A percentile compares a stretch with the other conserved stretches of the same genome.
Conservation (phyloP, 2,113 vertebrate species). For the Meleagris gallopavo region DNA sequence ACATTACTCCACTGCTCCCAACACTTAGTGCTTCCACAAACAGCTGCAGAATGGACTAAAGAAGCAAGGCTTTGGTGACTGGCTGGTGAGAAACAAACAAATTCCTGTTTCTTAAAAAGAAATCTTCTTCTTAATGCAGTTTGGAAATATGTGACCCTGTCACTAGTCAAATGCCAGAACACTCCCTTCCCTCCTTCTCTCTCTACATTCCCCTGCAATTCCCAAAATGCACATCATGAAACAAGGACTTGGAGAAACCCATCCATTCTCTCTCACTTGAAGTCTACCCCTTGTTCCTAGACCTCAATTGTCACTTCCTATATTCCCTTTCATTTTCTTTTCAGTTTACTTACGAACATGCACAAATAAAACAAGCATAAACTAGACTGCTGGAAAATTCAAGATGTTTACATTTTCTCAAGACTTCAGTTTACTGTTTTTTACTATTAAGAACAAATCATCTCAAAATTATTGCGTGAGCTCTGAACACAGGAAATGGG, state of each 20-base stretch:
- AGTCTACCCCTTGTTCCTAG: neutral
- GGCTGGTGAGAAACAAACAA: neutral
- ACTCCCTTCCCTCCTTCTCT: neutral
- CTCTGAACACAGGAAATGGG: neutral
- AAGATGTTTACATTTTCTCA: neutral
- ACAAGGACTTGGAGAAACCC: neutral
- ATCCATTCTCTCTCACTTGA: neutral
- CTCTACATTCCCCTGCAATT: neutral
- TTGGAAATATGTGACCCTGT: neutral
- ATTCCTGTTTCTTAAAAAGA: neutral
- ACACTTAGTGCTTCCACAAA: neutral
- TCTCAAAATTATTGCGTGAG: neutral
- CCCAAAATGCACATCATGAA: accelerated
- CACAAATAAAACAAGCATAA: neutral
- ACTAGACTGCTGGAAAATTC: neutral
- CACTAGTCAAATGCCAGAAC: neutral
- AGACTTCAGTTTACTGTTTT: neutral
- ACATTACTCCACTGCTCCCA: neutral
- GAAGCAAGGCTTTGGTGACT: neutral
- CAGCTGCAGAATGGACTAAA: neutral
- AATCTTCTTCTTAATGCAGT: neutral
- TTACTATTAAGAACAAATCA: neutral
- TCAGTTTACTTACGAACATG: neutral
- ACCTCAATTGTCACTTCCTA: neutral
- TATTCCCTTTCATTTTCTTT: neutral